Evolutionary conservation across 2,797 vertebrate species (phyloP), one percentile per base, ranked within the genome.

Genomic region (Anolis apletophallus): DNA sequence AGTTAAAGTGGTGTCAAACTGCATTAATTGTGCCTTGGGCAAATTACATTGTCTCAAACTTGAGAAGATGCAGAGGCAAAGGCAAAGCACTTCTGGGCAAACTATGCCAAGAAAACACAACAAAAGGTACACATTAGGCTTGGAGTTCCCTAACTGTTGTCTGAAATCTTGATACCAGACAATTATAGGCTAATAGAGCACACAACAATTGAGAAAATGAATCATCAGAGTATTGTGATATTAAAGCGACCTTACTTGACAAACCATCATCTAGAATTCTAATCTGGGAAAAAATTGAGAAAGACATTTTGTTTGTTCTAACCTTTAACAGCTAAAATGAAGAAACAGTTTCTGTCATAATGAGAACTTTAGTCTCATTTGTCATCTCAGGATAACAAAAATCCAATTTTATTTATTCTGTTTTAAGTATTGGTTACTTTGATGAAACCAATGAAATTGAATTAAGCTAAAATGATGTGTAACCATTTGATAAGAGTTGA

Each of bases 401-500:
- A 86, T 88, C 77, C 50, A 34, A 68, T 57, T 32, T 52, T 88
- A 61, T 54, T 59, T 17, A 17, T 4, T 61, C 4, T 1, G 29
- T 2, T 10, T 26, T 57, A 32, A 46, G 0, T 64, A n/a, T 32
- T n/a, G 36, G 54, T 50, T 72, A 71, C 13, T 55, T 17, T 81
- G 83, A 59, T 50, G 83, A 84, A 40, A 21, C 68, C 69, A 80
- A 67, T 54, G 46, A 79, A 79, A 12, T 40, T 50, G 78, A 32
- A 69, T 0, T 86, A 87, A 46, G 3, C 0, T 71, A 89, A 89
- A 88, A 8, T 19, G 54, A 32, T 1, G 3, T 7, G 32, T 88
- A 86, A 36, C 9, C 3, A 74, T 21, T 0, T 61, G 88, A 80
- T 82, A 29, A 10, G 67, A 69, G 34, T 73, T 81, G 21, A 59